A percentile compares a stretch with the other conserved stretches of the same genome.
Evolutionary conservation across 1,140 invertebrate species (phyloP).

Genomic region (Pseudomyrmex pallidus): DNA sequence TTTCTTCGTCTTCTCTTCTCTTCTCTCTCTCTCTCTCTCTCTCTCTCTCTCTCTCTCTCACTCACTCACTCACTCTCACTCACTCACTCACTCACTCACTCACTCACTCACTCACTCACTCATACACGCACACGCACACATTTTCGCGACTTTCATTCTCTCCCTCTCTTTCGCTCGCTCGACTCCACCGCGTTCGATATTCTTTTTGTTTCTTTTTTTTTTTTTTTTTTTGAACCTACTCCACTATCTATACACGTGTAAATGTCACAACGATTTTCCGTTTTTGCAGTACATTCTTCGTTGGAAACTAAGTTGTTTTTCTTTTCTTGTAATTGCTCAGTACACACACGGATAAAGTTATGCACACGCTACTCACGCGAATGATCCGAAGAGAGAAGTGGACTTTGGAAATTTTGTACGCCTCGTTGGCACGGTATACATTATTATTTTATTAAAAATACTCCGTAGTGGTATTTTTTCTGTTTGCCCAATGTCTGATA

Average conservation of each 20-base stretch:
- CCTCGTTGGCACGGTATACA: conserved; percentile 71
- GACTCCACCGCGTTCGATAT: conserved; percentile 32
- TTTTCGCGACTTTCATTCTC: neutral
- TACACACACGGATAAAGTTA: conserved; percentile 42
- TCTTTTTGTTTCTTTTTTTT: conserved; percentile 44
- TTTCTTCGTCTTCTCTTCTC: conserved; percentile 2
- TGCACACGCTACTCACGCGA: conserved; percentile 29
- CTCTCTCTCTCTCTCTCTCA: conserved; percentile 30
- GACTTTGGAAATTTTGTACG: conserved; percentile 39
- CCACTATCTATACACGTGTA: conserved; percentile 40
- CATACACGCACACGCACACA: neutral
- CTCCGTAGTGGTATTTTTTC: neutral
- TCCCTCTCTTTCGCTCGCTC: conserved; percentile 39
- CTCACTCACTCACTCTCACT: conserved; percentile 16
- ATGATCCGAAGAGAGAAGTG: conserved; percentile 52
- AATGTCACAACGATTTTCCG: conserved; percentile 37
- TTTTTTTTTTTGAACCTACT: conserved; percentile 32
- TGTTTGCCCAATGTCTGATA: conserved; percentile 22
- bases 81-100: no score
- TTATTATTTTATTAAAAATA: neutral
- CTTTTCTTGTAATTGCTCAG: conserved; percentile 48
- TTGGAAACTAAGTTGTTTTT: conserved; percentile 42
- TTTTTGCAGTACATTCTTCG: conserved; percentile 36
- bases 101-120: neutral
- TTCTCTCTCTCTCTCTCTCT: neutral